These are phyloP conservation scores for Rhopalosiphum nymphaeae DNA, from an alignment of 2,888 invertebrate genomes.

Conservation along the genomic window DNA sequence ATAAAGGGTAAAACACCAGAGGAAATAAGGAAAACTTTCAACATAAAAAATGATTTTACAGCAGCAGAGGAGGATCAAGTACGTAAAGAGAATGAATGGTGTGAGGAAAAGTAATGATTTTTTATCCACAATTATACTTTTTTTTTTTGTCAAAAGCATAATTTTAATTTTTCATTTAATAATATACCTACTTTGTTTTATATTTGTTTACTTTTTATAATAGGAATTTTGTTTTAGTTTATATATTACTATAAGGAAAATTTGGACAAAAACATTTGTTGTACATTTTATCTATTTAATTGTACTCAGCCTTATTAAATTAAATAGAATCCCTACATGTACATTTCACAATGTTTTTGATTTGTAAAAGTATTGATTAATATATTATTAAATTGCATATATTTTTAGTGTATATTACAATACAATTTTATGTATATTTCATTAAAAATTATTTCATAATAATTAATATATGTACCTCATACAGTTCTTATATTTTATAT, in stretches of 20 bases:
- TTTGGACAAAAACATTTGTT: neutral
- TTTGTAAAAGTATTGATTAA: neutral
- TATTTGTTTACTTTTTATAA: neutral
- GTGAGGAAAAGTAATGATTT: slow-evolving; percentile 79
- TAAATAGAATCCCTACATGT: neutral
- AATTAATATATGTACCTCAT: neutral
- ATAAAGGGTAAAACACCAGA: slow-evolving; percentile 98
- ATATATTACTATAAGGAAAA: neutral
- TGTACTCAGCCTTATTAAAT: slow-evolving; percentile 21
- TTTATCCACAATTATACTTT: neutral
- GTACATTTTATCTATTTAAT: neutral
- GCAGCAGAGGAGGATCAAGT: slow-evolving; percentile 98
- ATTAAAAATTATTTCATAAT: neutral
- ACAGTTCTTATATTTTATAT: neutral
- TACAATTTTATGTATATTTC: neutral
- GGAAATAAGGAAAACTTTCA: slow-evolving; percentile 96
- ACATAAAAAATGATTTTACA: slow-evolving; percentile 96
- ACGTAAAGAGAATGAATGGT: slow-evolving; percentile 96
- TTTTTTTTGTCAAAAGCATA: neutral
- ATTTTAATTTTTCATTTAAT: slow-evolving; percentile 15
- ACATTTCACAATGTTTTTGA: neutral
- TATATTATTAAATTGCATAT: neutral
- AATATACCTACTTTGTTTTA: neutral
- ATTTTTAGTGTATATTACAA: neutral
- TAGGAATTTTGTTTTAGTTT: neutral